A percentile compares a stretch with the other conserved stretches of the same genome.
phyloP scores from a whole-genome alignment of 2,113 vertebrate species.

The Psittacus erithacus region DNA sequence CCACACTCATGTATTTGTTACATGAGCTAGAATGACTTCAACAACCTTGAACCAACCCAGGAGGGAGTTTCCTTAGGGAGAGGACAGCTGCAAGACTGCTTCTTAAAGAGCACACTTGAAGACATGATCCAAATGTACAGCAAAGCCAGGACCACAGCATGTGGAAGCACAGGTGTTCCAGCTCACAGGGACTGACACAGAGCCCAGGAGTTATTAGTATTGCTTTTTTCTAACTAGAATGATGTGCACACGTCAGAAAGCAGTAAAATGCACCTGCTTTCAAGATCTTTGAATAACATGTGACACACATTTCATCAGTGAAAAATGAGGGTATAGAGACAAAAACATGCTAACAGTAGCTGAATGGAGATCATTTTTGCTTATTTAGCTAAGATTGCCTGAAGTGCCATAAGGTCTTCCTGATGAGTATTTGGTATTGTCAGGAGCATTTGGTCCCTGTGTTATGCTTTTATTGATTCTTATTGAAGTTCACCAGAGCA shows the following conservation, averaged over 20 bases:
- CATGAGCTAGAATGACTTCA: not conserved
- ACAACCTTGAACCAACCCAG: not conserved
- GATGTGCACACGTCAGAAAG: not conserved
- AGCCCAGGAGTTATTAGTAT: not conserved
- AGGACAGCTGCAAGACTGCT: not conserved
- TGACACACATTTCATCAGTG: not conserved
- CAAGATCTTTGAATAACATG: not conserved
- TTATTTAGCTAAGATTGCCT: not conserved
- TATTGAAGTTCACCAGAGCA: not conserved
- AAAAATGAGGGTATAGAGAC: not conserved
- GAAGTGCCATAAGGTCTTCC: not conserved
- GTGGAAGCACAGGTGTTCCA: not conserved
- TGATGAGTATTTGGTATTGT: not conserved
- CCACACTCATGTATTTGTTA: not conserved
- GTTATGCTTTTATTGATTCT: not conserved
- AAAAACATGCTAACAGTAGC: not conserved
- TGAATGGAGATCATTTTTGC: not conserved
- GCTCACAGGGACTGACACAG: not conserved
- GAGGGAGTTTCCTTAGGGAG: not conserved
- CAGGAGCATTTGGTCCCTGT: not conserved
- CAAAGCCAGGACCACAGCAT: not conserved
- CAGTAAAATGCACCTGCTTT: not conserved
- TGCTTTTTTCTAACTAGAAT: not conserved
- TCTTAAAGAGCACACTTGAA: not conserved
- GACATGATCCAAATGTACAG: not conserved